These are phyloP conservation scores for Noctua fimbriata DNA, from an alignment of 2,888 invertebrate genomes.

Conservation along the genomic window DNA sequence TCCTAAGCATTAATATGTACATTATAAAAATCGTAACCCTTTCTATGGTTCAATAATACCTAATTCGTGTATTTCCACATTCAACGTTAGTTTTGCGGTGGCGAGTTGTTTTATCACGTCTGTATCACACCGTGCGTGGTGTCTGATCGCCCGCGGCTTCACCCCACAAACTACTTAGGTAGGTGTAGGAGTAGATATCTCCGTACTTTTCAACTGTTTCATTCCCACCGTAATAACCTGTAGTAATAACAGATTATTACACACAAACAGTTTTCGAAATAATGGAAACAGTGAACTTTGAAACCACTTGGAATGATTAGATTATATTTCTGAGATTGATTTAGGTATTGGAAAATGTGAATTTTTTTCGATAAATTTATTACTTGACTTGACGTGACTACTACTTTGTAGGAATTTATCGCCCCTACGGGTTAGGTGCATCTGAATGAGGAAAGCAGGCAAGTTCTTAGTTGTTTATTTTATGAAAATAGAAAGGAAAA, in stretches of 20 bases:
- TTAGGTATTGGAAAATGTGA: neutral
- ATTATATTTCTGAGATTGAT: neutral
- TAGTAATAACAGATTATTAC: conserved; percentile 28
- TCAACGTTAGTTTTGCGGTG: conserved; percentile 36
- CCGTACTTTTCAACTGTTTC: conserved; percentile 27
- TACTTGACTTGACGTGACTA: neutral
- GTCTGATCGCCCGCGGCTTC: conserved; percentile 50
- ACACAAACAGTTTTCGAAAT: conserved; percentile 9
- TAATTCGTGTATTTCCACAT: conserved; percentile 10
- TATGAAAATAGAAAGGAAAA: neutral
- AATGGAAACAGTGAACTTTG: conserved; percentile 22
- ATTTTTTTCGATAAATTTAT: neutral
- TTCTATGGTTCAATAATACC: neutral
- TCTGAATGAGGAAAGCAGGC: neutral
- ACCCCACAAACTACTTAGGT: conserved; percentile 41
- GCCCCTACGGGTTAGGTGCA: neutral
- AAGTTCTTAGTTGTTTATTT: neutral
- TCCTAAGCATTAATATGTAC: no score
- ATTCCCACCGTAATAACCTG: conserved; percentile 30
- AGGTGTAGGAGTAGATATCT: conserved; percentile 32
- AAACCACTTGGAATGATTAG: conserved; percentile 22
- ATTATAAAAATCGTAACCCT: neutral
- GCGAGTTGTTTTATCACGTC: conserved; percentile 55
- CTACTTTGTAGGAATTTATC: no score
- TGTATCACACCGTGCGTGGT: conserved; percentile 63